Percentiles rank a stretch among this genome's conserved stretches.
Evolutionary conservation across 2,113 vertebrate species (phyloP).

Genomic region (Chionodraco myersi): DNA sequence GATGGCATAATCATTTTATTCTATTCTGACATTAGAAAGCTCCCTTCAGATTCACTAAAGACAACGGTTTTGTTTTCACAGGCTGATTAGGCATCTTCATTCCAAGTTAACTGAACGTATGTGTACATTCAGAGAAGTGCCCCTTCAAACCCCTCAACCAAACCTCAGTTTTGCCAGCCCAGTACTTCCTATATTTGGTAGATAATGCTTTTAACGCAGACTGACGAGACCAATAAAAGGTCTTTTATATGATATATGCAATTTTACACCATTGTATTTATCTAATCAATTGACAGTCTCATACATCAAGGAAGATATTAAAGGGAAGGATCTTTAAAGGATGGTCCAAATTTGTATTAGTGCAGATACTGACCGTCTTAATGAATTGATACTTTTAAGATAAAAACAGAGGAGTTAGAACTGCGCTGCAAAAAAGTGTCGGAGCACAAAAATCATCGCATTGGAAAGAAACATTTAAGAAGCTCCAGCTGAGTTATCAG

Average conservation of each 20-base stretch:
- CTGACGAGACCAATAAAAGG: not conserved
- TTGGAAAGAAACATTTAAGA: conserved; percentile 5
- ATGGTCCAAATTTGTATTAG: not conserved
- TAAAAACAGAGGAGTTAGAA: not conserved
- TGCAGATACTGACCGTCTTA: not conserved
- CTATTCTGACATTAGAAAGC: not conserved
- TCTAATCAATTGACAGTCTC: not conserved
- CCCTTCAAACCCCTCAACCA: not conserved
- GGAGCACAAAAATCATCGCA: not conserved
- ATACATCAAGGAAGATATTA: not conserved
- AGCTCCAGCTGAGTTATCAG: conserved; percentile 9
- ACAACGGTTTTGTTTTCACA: not conserved
- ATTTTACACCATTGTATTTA: not conserved
- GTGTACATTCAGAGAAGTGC: not conserved
- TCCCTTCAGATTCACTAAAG: not conserved
- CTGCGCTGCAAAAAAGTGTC: not conserved
- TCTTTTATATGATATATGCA: too few relatives aligned
- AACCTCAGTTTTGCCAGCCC: not conserved
- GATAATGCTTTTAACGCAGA: not conserved
- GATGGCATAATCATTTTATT: not conserved
- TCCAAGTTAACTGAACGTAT: too few relatives aligned
- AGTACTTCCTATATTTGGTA: too few relatives aligned
- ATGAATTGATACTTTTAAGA: not conserved
- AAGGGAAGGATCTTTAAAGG: not conserved
- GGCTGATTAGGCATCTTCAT: too few relatives aligned